These are phyloP conservation scores for Trachelus troglodyta DNA, from an alignment of 2,888 invertebrate species.

Conservation along the genomic window DNA sequence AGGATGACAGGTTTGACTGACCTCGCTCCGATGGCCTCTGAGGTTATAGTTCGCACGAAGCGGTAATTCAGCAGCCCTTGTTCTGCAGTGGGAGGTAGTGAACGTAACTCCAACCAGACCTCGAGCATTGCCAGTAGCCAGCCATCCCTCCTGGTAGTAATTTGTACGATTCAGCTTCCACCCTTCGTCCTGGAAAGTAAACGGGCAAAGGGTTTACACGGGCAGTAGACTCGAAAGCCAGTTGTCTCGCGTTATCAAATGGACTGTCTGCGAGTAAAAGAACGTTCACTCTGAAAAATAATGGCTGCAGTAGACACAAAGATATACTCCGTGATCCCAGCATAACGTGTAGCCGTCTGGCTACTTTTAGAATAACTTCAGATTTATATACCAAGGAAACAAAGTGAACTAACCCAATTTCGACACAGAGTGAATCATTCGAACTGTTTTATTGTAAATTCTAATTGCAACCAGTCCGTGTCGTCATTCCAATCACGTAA, in stretches of 20 bases:
- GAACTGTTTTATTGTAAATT: not conserved
- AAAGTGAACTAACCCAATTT: not conserved
- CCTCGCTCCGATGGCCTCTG: constrained; percentile 95
- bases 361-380: not conserved
- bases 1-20: constrained; percentile 66
- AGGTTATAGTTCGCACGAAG: constrained; percentile 96
- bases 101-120: constrained; percentile 97
- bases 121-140: constrained; percentile 93
- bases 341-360: too few species aligned
- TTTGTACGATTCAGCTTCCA: constrained; percentile 96
- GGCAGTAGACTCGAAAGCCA: not conserved
- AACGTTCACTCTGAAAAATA: not conserved
- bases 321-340: too few species aligned
- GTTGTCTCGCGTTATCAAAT: too few species aligned
- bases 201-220: not conserved
- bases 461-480: not conserved
- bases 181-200: constrained; percentile 82
- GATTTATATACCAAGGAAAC: not conserved
- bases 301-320: too few species aligned
- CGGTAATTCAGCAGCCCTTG: constrained; percentile 84
- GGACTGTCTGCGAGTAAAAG: not conserved
- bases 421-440: not conserved
- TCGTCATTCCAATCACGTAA: constrained; percentile 15
- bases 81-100: constrained; percentile 92
- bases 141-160: constrained; percentile 98